Base-by-base conservation (phyloP, 1,140 invertebrate genomes). In the Drosophila tropicalis region DNA sequence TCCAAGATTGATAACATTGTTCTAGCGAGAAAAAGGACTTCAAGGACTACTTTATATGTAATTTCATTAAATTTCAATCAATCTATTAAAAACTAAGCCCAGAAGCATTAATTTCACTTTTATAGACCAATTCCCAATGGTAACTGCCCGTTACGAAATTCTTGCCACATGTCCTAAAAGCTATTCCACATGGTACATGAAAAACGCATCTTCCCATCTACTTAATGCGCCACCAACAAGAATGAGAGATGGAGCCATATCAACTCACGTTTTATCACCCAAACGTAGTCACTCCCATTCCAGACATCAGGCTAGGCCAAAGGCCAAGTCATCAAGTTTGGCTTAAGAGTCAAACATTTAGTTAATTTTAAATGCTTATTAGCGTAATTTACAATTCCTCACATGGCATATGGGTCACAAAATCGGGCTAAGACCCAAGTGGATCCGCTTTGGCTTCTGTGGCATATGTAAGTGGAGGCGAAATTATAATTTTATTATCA, bases 401-500 rank as follows among this genome's bases (percentile, higher is more conserved):
- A 84, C 62, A 73, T 72, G 60, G 60, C 57, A 63, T 39, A 57
- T 63, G 57, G 76, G 58, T 64, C 19, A 12, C 62, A 67, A 76
- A 29, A 34, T 47, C 44, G 44, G 55, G 55, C 17, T 34, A 67
- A 67, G 55, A 44, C 25, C 69, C 62, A 32, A 36, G 0, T 36
- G 56, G 75, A 47, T 55, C 25, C 15, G 51, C 56, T 9, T 51
- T 29, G 34, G 34, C 9, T 29, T 5, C 1, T 44, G 29, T 44
- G 32, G 70, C 76, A 90, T 82, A 78, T 83, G 81, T 76, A 58
- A 62, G 79, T 47, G 44, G 44, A 57, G 68, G 72, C 64, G 78
- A 79, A 90, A 85, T 91, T 91, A 91, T 91, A 91, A 91, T 91
- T 91, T 91, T 91, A 91, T 91, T 91, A 91, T 90, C 90, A 91